Evolutionary conservation across 2,113 vertebrate genomes (phyloP).

Genomic region (Rostratula benghalensis): DNA sequence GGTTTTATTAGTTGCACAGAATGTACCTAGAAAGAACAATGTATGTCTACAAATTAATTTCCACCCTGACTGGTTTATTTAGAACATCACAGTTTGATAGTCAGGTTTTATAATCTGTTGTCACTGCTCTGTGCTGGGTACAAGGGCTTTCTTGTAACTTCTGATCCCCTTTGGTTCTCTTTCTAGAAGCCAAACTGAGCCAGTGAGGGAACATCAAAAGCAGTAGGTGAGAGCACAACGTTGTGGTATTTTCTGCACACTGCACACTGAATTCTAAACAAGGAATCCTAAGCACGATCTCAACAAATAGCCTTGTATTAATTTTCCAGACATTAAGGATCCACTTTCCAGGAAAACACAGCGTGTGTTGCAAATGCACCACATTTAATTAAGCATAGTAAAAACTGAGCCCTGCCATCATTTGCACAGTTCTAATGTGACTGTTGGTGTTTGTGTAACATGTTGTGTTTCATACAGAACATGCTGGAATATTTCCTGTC

Average conservation of each 20-base stretch:
- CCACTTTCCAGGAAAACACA: not conserved
- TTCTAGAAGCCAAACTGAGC: slow-evolving; percentile 61
- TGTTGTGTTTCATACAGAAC: not conserved
- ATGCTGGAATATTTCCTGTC: not conserved
- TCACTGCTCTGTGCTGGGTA: too few relatives aligned
- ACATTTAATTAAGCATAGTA: not conserved
- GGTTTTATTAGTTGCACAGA: not conserved
- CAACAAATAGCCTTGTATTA: not conserved
- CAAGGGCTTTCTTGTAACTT: not conserved
- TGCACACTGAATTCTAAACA: not conserved
- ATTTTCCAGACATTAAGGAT: not conserved
- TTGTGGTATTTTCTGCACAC: not conserved
- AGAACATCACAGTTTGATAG: not conserved
- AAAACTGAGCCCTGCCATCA: not conserved
- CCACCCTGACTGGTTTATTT: not conserved
- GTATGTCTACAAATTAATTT: not conserved
- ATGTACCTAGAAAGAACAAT: not conserved
- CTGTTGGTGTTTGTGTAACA: not conserved
- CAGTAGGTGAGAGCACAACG: not conserved
- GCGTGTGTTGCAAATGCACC: not conserved
- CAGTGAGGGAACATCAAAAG: not conserved
- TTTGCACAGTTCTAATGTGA: not conserved
- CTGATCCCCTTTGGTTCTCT: slow-evolving; percentile 25
- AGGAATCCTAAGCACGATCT: too few relatives aligned
- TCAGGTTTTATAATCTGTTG: not conserved